Percentiles rank a stretch among this genome's conserved stretches.
These are phyloP conservation scores for Pheosia gnoma DNA, from an alignment of 2,888 invertebrate genomes.

Conservation along the genomic window DNA sequence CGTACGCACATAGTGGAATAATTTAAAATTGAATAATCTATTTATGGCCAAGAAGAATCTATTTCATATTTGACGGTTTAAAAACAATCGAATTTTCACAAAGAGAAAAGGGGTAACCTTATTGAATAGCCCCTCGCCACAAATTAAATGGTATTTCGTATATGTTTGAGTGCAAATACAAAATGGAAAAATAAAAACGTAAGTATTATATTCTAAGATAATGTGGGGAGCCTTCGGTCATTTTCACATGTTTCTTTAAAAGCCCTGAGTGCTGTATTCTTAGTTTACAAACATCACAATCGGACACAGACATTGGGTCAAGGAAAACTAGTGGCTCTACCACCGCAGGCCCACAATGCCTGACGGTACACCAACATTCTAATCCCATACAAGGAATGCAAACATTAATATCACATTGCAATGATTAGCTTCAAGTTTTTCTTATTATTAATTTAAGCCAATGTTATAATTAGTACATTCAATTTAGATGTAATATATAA, in stretches of 20 bases:
- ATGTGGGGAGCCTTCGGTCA: not conserved
- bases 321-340: slow-evolving; percentile 67
- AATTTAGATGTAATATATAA: not conserved
- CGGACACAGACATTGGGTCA: slow-evolving; percentile 64
- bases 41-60: slow-evolving; percentile 7
- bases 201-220: not conserved
- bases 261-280: slow-evolving; percentile 53
- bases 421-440: slow-evolving; percentile 36
- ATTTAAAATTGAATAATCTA: slow-evolving; percentile 39
- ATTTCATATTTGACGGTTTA: slow-evolving; percentile 5
- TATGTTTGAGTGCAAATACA: not conserved
- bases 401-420: slow-evolving; percentile 50
- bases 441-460: slow-evolving; percentile 5
- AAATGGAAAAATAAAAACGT: not conserved
- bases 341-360: slow-evolving; percentile 41
- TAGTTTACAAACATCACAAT: slow-evolving; percentile 61
- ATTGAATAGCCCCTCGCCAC: slow-evolving; percentile 1
- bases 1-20: slow-evolving; percentile 44
- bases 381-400: slow-evolving; percentile 55
- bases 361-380: slow-evolving; percentile 56
- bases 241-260: slow-evolving; percentile 17
- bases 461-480: not conserved
- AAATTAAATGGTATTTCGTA: not conserved
- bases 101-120: not conserved
- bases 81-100: not conserved